Evolutionary conservation across 2,113 vertebrate species (phyloP).

Genomic region (Maccullochella peelii): DNA sequence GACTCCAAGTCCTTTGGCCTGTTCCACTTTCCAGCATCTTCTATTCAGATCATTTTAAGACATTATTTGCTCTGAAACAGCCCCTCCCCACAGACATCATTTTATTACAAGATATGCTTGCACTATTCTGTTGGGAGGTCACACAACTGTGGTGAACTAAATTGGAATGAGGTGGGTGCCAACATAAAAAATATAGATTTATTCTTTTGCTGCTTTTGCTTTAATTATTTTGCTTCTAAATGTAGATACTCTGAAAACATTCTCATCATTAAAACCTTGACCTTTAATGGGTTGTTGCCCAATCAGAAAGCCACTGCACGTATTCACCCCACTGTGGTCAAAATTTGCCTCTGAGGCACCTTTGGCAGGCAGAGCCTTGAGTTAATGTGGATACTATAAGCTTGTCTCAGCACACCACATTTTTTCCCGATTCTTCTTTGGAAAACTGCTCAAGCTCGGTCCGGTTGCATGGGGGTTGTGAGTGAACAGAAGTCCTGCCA

Average conservation of each 20-base stretch:
- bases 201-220: neutral
- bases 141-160: conserved; percentile 7
- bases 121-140: conserved; percentile 5
- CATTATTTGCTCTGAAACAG: conserved; percentile 6
- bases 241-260: neutral
- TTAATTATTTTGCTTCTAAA: neutral
- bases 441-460: neutral
- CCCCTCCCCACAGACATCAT: neutral
- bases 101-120: neutral
- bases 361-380: neutral
- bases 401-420: neutral
- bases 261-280: neutral
- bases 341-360: neutral
- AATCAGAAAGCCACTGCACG: neutral
- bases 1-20: neutral
- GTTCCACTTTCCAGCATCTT: neutral
- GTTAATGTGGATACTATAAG: neutral
- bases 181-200: neutral
- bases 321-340: no score
- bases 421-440: neutral
- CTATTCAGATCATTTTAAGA: neutral
- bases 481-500: neutral
- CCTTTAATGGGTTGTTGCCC: no score
- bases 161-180: neutral
- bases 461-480: neutral